Conservation (phyloP, 2,888 invertebrate species). For the Notodonta dromedarius region DNA sequence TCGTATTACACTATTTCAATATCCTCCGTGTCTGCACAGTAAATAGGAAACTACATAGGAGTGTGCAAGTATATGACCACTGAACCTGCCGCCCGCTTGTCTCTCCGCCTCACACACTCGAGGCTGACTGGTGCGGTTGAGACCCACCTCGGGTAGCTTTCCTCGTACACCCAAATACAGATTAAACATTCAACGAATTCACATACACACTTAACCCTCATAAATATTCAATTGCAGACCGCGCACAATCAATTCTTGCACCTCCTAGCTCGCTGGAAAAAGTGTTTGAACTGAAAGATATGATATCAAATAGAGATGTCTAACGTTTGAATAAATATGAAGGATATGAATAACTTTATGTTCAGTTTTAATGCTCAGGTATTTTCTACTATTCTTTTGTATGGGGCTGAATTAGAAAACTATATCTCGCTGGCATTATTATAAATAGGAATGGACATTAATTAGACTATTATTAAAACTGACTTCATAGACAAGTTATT, state of each 20-base stretch:
- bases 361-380: constrained; percentile 29
- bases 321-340: constrained; percentile 72
- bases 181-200: constrained; percentile 83
- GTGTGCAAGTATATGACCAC: not conserved
- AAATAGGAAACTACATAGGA: not conserved
- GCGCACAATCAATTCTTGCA: constrained; percentile 81
- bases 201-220: constrained; percentile 82
- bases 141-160: constrained; percentile 39
- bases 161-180: constrained; percentile 66
- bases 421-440: too few relatives aligned
- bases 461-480: too few relatives aligned
- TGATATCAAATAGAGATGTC: constrained; percentile 69
- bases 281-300: constrained; percentile 76
- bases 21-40: not conserved
- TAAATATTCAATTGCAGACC: constrained; percentile 79
- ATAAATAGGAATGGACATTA: too few relatives aligned
- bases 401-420: not conserved
- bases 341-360: constrained; percentile 50
- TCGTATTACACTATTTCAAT: not conserved
- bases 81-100: constrained; percentile 17
- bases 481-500: too few relatives aligned
- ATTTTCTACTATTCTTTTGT: not conserved
- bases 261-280: constrained; percentile 65
- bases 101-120: constrained; percentile 27
- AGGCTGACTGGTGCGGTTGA: constrained; percentile 40